Evolutionary conservation across 2,797 vertebrate genomes (phyloP).

Genomic region (Sebastes taczanowskii): DNA sequence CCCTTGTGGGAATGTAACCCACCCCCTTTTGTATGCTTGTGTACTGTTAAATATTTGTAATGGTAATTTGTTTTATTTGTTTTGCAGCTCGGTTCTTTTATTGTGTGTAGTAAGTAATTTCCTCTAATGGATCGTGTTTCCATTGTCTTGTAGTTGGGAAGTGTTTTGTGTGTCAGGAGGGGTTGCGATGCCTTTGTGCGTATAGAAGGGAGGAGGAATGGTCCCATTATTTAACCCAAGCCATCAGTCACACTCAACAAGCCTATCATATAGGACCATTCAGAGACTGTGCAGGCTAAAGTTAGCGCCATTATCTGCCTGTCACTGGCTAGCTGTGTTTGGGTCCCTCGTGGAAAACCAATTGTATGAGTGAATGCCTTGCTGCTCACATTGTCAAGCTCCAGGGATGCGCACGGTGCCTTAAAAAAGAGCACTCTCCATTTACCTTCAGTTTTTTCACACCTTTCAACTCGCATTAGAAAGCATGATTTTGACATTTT

Average conservation of each 20-base stretch:
- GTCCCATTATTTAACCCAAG: conserved; percentile 68
- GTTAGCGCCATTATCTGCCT: conserved; percentile 79
- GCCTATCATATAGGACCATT: conserved; percentile 73
- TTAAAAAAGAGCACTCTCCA: conserved; percentile 45
- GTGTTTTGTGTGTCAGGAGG: conserved; percentile 52
- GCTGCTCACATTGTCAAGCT: conserved; percentile 59
- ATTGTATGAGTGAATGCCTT: conserved; percentile 72
- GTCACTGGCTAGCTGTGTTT: conserved; percentile 70
- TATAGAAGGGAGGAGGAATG: conserved; percentile 19
- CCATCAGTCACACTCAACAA: conserved; percentile 80
- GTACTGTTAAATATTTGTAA: conserved; percentile 61
- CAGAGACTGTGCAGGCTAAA: conserved; percentile 64
- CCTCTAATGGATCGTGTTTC: conserved; percentile 53
- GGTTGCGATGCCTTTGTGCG: conserved; percentile 49
- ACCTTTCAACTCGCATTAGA: conserved; percentile 43
- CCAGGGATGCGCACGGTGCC: conserved; percentile 44
- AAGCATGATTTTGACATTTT: conserved; percentile 36
- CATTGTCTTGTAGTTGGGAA: conserved; percentile 54
- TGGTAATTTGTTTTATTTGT: conserved; percentile 60
- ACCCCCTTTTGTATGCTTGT: conserved; percentile 18
- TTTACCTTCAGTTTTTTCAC: conserved; percentile 53
- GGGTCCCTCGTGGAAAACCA: conserved; percentile 69
- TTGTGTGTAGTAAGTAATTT: conserved; percentile 45
- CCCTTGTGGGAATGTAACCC: conserved; percentile 24
- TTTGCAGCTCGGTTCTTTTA: conserved; percentile 39